A percentile compares a stretch with the other conserved stretches of the same genome.
phyloP scores from a whole-genome alignment of 2,113 vertebrate species.

The Seriola quinqueradiata region DNA sequence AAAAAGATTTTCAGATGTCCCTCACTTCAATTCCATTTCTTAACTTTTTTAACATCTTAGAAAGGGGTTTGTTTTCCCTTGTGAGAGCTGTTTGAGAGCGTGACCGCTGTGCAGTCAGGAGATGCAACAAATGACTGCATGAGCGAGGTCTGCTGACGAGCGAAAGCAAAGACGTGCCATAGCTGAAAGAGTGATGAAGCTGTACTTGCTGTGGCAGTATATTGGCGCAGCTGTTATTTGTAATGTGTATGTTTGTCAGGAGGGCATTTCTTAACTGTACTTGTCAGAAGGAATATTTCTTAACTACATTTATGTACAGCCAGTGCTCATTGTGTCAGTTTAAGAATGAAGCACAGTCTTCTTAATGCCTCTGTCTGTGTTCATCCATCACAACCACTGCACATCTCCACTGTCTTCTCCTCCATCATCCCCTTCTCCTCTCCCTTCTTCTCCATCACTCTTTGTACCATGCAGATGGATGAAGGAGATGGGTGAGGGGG shows the following conservation, averaged over 20 bases:
- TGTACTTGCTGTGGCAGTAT: conserved; percentile 31
- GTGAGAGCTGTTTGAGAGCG: not conserved
- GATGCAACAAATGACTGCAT: conserved; percentile 17
- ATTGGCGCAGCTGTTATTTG: conserved; percentile 49
- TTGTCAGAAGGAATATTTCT: conserved; percentile 61
- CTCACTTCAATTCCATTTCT: not conserved
- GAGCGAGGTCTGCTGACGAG: conserved; percentile 31
- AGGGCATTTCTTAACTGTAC: conserved; percentile 53
- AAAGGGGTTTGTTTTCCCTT: not conserved
- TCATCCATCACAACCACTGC: conserved; percentile 65
- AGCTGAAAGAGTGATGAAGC: conserved; percentile 43
- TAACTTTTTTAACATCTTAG: not conserved
- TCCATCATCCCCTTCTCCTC: conserved; percentile 56
- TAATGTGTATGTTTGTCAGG: conserved; percentile 55
- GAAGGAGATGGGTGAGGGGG: conserved; percentile 27
- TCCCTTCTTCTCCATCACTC: conserved; percentile 46
- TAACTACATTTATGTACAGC: conserved; percentile 46
- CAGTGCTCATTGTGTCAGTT: conserved; percentile 52
- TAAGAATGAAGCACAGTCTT: conserved; percentile 59
- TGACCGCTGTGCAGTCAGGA: not conserved
- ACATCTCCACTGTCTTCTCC: conserved; percentile 51
- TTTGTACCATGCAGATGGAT: conserved; percentile 33
- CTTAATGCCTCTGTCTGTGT: conserved; percentile 46
- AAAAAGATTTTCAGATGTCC: not conserved
- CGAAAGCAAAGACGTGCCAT: conserved; percentile 15